Conservation (phyloP, 2,797 vertebrate genomes). For the Pseudochirops cupreus region DNA sequence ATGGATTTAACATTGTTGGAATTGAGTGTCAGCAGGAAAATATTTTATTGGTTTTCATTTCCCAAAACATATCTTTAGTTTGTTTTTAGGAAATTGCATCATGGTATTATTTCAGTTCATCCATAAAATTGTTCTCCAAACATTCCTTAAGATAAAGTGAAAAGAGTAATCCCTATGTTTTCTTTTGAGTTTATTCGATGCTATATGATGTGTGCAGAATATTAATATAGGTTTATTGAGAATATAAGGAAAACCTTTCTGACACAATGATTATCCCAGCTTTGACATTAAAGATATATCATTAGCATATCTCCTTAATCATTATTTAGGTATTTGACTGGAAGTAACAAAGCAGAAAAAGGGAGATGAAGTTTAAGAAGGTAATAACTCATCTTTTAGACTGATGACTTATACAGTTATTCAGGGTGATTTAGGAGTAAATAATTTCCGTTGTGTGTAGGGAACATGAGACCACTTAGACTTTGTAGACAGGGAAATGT, state of each 20-base stretch:
- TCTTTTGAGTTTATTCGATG: not conserved
- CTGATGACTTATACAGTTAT: not conserved
- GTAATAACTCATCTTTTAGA: not conserved
- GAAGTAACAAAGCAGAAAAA: constrained; percentile 11
- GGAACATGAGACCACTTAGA: no score
- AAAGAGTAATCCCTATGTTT: constrained; percentile 43
- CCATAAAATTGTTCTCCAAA: constrained; percentile 67
- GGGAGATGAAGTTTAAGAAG: not conserved
- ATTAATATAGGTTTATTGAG: constrained; percentile 20
- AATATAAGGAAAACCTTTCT: constrained; percentile 9
- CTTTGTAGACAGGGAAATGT: no score
- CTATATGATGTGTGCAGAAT: constrained; percentile 25
- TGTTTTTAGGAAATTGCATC: constrained; percentile 68
- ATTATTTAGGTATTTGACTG: not conserved
- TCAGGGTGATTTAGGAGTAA: not conserved
- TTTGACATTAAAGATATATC: constrained; percentile 31
- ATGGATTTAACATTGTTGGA: constrained; percentile 60
- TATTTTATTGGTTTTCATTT: constrained; percentile 75
- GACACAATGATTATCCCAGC: constrained; percentile 37
- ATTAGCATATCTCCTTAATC: constrained; percentile 3
- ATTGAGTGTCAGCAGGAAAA: constrained; percentile 75
- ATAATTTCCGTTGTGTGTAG: no score
- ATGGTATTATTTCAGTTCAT: constrained; percentile 70
- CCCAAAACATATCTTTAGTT: constrained; percentile 72
- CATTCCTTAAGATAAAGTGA: constrained; percentile 55